These are phyloP conservation scores for Synodontis membranacea DNA, from an alignment of 2,113 vertebrate genomes.

Conservation along the genomic window DNA sequence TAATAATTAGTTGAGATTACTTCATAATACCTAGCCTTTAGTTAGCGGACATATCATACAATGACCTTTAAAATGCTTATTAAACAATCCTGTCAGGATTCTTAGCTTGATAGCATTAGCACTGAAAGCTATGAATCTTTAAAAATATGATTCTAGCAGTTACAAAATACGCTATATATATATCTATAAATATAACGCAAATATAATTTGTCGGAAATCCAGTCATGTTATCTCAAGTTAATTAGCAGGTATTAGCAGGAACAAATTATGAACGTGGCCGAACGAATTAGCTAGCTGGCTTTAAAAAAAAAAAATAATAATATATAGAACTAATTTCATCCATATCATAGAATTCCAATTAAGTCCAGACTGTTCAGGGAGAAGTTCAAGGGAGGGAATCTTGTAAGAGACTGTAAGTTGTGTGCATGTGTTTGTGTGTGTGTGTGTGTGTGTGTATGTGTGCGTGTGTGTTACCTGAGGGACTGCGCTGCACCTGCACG, in stretches of 20 bases:
- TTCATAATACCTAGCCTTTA: neutral
- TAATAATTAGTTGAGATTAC: neutral
- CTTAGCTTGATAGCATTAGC: neutral
- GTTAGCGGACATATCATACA: neutral
- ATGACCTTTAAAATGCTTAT: neutral
- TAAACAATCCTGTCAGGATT: neutral
- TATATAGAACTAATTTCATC: neutral
- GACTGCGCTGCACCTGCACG: constrained; percentile 79
- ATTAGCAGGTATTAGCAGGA: neutral
- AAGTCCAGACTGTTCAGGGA: neutral
- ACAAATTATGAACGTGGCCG: neutral
- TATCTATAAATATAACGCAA: neutral
- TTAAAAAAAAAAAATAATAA: neutral
- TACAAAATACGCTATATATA: too few relatives aligned
- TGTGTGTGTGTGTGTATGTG: neutral
- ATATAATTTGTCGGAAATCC: neutral
- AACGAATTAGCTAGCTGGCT: neutral
- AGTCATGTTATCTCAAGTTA: neutral
- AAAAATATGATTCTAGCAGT: too few relatives aligned
- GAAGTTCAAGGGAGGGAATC: neutral
- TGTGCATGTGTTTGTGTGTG: neutral
- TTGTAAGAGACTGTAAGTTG: neutral
- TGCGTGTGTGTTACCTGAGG: constrained; percentile 70
- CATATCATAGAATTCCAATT: neutral
- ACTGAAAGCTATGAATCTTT: too few relatives aligned